Base-by-base conservation (phyloP, 2,888 invertebrate species). In the Thymelicus lineola region DNA sequence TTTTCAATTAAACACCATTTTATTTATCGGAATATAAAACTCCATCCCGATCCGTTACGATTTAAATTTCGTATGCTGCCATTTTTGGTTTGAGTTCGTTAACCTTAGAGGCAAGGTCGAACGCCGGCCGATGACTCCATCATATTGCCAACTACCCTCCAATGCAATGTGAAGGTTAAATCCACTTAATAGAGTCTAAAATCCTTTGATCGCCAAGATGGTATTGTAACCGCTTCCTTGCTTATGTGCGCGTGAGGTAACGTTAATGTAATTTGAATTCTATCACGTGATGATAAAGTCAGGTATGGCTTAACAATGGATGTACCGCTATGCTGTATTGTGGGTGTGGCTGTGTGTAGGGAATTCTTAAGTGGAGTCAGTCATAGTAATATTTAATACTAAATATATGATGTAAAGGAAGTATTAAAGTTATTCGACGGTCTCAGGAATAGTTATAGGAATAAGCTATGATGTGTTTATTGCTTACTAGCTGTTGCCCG, bases 41-140 rank as follows among this genome's bases (percentile, higher is more conserved):
- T 50, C 63, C 59, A 9, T 45, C 38, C 58, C 70, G 42, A 70
- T 28, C 42, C 46, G 71, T 72, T 70, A 73, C 77, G 79, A 79
- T 76, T 78, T 72, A 76, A 78, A 79, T 77, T 75, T 75, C 71
- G 69, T 48, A 69, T 72, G 73, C 72, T 75, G 77, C 80, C 85
- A 82, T 87, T 88, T 86, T 87, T 76, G 87, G 84, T 68, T 81
- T 71, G 75, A 82, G 90, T 83, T 86, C 90, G 73, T 82, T 81
- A 84, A 89, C 84, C 87, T 83, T 77, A 71, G 76, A 80, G 63
- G 85, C 90, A 90, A 90, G 90, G 90, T 89, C 90, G 90, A 81
- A 80, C 78, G 82, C 84, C 86, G 90, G 88, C 74, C 87, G 79
- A 80, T 86, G 89, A 86, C 86, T 85, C 75, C 74, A 66, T 48